Base-by-base conservation (phyloP, 2,888 invertebrate genomes). In the Clanis bilineata region DNA sequence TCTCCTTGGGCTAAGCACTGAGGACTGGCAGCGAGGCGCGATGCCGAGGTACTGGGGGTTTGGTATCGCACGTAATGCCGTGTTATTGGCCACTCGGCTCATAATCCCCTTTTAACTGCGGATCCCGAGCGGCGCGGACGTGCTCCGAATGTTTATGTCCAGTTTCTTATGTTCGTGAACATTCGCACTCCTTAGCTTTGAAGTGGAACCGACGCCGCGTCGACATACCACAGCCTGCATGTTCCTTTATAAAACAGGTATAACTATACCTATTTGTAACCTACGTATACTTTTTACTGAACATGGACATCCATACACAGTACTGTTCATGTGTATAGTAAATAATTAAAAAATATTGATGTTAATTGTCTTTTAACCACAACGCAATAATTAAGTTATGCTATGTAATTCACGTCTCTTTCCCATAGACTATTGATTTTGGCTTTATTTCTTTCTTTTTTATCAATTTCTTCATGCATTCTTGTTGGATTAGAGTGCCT, bases 71-170 rank as follows among this genome's bases (percentile, higher is more conserved):
- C 77, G 82, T 83, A 83, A 76, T 74, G 80, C 84, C 74, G 72
- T 79, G 85, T 86, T 88, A 88, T 89, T 88, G 90, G 88, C 84
- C 85, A 82, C 85, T 85, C 83, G 72, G 74, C 85, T 85, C 88
- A 85, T 90, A 90, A 92, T 91, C 90, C 90, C 83, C 85, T 85
- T 91, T 90, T 90, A 91, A 90, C 85, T 89, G 88, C 87, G 82
- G 80, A 73, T 72, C 74, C 77, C 76, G 74, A 74, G 77, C 70
- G 73, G 68, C 70, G 75, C 65, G 81, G 75, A 88, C 90, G 90
- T 91, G 91, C 72, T 60, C 63, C 47, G 91, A 86, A 90, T 91
- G 66, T 73, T 76, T 79, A 87, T 77, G 64, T 63, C 64, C 64
- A 36, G 64, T 70, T 77, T 83, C 79, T 84, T 85, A 79, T 78